A percentile compares a stretch with the other conserved stretches of the same genome.
These are phyloP conservation scores for Luperina testacea DNA, from an alignment of 2,888 invertebrate genomes.

Conservation along the genomic window DNA sequence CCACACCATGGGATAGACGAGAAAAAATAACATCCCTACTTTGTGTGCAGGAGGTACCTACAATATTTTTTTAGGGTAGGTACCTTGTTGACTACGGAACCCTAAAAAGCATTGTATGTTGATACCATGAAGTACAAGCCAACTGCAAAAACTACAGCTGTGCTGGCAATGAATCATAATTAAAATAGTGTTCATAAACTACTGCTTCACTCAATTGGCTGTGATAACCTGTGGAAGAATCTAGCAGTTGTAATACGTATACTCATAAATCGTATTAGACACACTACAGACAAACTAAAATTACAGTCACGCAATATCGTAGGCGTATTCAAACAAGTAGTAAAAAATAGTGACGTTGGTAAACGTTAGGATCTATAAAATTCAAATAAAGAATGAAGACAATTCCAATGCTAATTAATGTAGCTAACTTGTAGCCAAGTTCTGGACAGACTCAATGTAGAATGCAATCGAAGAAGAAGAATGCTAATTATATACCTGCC, in stretches of 20 bases:
- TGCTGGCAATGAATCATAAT: neutral
- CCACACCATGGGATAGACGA: too few species aligned
- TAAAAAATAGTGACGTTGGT: neutral
- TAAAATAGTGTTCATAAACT: constrained; percentile 3
- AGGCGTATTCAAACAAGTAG: neutral
- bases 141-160: neutral
- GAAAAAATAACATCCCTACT: too few species aligned
- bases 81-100: too few species aligned
- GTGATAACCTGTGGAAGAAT: neutral
- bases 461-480: neutral
- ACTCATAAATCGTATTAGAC: constrained; percentile 2
- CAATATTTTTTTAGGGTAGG: too few species aligned
- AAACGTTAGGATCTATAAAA: neutral
- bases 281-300: neutral
- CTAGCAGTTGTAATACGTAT: neutral
- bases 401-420: neutral
- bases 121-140: neutral
- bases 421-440: neutral
- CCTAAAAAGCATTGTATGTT: neutral
- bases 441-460: neutral
- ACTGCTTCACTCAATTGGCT: neutral
- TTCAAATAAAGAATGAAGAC: neutral
- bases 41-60: too few species aligned
- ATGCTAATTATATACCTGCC: neutral
- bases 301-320: constrained; percentile 2